Base-by-base conservation (phyloP, 2,888 invertebrate species). In the Heliconius ethilla region DNA sequence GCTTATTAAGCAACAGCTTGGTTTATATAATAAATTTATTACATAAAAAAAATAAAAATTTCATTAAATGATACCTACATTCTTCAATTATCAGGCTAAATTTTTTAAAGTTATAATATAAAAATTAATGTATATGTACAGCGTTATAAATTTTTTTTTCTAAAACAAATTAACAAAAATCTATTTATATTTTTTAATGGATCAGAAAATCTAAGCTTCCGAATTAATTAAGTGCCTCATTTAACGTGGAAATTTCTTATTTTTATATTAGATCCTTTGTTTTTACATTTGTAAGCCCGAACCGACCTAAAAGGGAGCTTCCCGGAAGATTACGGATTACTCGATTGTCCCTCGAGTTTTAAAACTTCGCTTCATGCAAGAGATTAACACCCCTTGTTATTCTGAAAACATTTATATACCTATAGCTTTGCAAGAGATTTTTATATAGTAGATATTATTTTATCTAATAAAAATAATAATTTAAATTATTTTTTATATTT, bases 251-350 rank as follows among this genome's bases (percentile, higher is more conserved):
- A 55, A 55, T 59, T 67, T n/a, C 40, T 75, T 72, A 62, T 70
- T 65, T 75, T 75, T 67, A 59, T 22, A 70, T 59, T 18, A 69
- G 76, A 59, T 69, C 69, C 70, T 79, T 76, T 75, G 45, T 79
- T 73, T 77, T 77, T 77, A 77, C 75, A 75, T 75, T 75, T 80
- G 82, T 83, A 84, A 84, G 78, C 81, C 82, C 59, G 76, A 78
- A 76, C 81, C 81, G 77, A 78, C 77, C 82, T 80, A 81, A 81
- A 82, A 80, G 78, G 81, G 76, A 81, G 80, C 80, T 83, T 85
- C 86, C 88, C 87, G 81, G 82, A 86, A 86, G 90, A 90, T 90
- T 89, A 88, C 84, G 89, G 90, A 91, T 90, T 92, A 91, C 87
- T 85, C 86, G 85, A 86, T 85, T 87, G 89, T 89, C 89, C 88